Evolutionary conservation across 30 jellyfish, hydroid and myxozoan genomes (phyloP), one percentile per base, ranked within the genome.

Genomic region (Rhopilema esculentum): DNA sequence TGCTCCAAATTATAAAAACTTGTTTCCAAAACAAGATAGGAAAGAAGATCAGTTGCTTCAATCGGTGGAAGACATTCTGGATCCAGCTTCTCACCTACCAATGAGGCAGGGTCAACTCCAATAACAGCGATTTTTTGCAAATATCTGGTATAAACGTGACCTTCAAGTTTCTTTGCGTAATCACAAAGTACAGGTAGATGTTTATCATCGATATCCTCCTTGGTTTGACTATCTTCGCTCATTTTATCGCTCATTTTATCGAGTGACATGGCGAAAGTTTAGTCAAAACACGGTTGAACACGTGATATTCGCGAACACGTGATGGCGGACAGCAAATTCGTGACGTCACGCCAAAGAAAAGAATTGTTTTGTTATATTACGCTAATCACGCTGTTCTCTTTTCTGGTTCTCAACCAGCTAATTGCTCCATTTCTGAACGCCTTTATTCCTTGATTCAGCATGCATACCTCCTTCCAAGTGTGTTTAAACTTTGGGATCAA

Each of bases 31-130:
- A 77, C 91, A 49, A 82, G 91, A 68, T 82, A 82, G 49, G 85
- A 68, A 69, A 82, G 49, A 33, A 82, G 69, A 33, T 82, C 91
- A 52, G 33, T 68, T 29, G 91, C 40, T 66, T 82, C 91, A 21
- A 82, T 70, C 74, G 91, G 84, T 21, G 91, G 91, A 31, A 82
- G 79, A 82, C 85, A 82, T 82, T 82, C 91, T 1, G 91, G 30
- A 49, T 67, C 53, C 49, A 82, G 70, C 21, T 69, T 69, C 23
- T 26, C 29, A n/a, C 70, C 73, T 25, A 65, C 68, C 16, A 80
- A 66, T 2, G 67, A 64, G 63, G 67, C 27, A 62, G 90, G 90
- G 67, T 80, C 90, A 66, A 80, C 90, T 50, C 71, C 90, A 66
- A 80, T 80, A 83, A 19, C 81, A 27, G 83, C 66, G 25, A 80